These are phyloP conservation scores for Hydra vulgaris DNA, from an alignment of 30 jellyfish, hydroid and myxozoan genomes.

Conservation along the genomic window DNA sequence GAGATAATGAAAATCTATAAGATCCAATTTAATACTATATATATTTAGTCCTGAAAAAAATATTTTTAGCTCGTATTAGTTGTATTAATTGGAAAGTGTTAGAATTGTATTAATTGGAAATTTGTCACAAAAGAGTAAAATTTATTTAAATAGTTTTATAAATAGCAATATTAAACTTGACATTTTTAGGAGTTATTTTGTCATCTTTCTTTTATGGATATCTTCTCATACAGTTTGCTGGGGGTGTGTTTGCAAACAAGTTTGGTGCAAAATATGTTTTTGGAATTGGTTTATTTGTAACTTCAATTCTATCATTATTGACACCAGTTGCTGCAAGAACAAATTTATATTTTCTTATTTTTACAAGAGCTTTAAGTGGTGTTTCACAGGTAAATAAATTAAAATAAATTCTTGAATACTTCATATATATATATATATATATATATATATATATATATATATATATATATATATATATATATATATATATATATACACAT, in stretches of 20 bases:
- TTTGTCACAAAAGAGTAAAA: not conserved
- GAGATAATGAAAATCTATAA: too few relatives aligned
- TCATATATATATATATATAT: too few relatives aligned
- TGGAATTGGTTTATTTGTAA: constrained; percentile 69
- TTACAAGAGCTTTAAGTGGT: constrained; percentile 61
- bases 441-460: not conserved
- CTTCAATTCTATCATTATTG: constrained; percentile 56
- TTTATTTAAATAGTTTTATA: too few relatives aligned
- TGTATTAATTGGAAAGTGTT: too few relatives aligned
- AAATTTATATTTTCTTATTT: constrained; percentile 41
- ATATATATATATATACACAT: too few relatives aligned
- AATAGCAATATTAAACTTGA: not conserved
- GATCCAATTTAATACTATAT: too few relatives aligned
- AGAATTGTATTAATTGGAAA: not conserved
- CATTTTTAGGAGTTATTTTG: constrained; percentile 54
- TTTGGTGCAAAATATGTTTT: constrained; percentile 76
- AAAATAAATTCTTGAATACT: not conserved
- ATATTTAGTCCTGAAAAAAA: too few relatives aligned
- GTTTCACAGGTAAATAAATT: constrained; percentile 66
- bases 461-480: not conserved
- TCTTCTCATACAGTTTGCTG: constrained; percentile 56
- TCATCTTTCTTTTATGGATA: constrained; percentile 88
- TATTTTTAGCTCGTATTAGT: too few relatives aligned
- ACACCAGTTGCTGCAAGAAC: constrained; percentile 79
- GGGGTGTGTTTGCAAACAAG: constrained; percentile 44